These are phyloP conservation scores for Phataginus tetradactyla DNA, from an alignment of 2,797 vertebrate genomes.

Conservation along the genomic window DNA sequence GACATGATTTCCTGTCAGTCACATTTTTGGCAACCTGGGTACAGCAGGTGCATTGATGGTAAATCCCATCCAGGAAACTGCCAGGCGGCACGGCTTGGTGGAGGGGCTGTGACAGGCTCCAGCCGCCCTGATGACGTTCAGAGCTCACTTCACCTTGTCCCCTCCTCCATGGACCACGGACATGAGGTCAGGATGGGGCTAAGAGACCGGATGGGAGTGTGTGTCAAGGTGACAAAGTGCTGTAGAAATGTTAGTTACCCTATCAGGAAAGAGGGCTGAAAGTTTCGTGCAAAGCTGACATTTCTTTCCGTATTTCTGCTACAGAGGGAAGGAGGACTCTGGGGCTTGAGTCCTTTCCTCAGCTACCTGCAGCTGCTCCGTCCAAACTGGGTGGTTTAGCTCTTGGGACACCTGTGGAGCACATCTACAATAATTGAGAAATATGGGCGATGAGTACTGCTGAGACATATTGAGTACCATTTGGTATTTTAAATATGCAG, in stretches of 20 bases:
- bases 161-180: no score
- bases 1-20: fast-evolving
- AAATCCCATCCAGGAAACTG: neutral
- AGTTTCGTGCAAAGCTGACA: fast-evolving
- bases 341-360: neutral
- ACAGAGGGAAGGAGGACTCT: fast-evolving
- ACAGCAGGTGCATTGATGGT: fast-evolving
- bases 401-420: neutral
- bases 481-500: slow-evolving; percentile 58
- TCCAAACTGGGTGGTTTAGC: neutral
- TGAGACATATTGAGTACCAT: slow-evolving; percentile 20
- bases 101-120: neutral
- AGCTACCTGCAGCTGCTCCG: neutral
- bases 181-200: fast-evolving
- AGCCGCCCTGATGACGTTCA: neutral
- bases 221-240: fast-evolving
- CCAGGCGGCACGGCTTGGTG: neutral
- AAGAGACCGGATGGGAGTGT: fast-evolving
- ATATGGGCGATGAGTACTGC: neutral
- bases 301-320: neutral
- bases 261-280: fast-evolving
- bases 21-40: neutral
- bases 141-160: fast-evolving
- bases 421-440: neutral
- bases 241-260: fast-evolving